A percentile compares a stretch with the other conserved stretches of the same genome.
phyloP scores from a whole-genome alignment of 2,113 vertebrate genomes.

The Pomatostomus ruficeps region DNA sequence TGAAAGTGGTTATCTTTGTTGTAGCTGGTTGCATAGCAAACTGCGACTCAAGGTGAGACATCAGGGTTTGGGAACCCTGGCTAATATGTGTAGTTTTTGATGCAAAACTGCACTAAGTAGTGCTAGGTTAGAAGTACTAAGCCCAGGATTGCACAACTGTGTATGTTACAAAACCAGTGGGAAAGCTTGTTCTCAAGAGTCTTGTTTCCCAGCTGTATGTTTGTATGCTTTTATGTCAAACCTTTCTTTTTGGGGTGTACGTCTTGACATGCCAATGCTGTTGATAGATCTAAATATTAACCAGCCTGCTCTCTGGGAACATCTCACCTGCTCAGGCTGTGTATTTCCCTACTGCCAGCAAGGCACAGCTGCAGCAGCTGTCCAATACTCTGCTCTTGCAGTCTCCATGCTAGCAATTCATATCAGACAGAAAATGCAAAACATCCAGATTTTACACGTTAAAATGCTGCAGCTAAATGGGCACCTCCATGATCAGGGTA shows the following conservation, averaged over 20 bases:
- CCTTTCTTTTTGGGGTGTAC: background rate
- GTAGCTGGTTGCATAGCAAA: background rate
- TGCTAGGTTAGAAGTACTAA: background rate
- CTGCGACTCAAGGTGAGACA: background rate
- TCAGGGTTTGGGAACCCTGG: background rate
- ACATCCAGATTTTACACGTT: background rate
- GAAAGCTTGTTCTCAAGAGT: background rate
- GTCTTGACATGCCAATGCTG: background rate
- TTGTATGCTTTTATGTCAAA: background rate
- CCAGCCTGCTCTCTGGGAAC: background rate
- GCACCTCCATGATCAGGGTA: rapidly evolving
- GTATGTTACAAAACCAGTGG: background rate
- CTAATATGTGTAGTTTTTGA: background rate
- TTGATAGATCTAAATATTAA: background rate
- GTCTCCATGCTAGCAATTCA: background rate
- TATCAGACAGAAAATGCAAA: background rate
- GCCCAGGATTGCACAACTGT: background rate
- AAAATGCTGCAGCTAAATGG: background rate
- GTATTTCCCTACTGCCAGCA: background rate
- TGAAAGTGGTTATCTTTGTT: background rate
- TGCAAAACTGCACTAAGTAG: background rate
- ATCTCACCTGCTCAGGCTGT: background rate
- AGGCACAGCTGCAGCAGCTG: background rate
- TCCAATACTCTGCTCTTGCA: background rate
- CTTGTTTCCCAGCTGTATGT: background rate